Evolutionary conservation across 2,797 vertebrate genomes (phyloP), one percentile per base, ranked within the genome.

Genomic region (Pangasius krempfi): DNA sequence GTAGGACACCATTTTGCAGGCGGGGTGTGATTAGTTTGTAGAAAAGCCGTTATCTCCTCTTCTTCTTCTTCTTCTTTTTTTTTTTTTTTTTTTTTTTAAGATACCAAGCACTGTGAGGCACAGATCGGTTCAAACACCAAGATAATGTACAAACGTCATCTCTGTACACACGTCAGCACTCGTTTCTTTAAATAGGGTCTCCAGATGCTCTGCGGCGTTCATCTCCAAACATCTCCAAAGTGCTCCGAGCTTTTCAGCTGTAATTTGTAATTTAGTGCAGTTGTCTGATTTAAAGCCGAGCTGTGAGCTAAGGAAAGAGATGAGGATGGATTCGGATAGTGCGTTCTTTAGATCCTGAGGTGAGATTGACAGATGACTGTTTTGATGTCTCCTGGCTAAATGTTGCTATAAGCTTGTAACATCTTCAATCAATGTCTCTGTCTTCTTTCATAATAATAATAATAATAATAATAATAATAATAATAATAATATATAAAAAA

Each of bases 111-210:
- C 56, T 4, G 47, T 72, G 73, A 81, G 37, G 33, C 88, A 52
- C 52, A 62, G 68, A 78, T 88, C 50, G 64, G 33, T 84, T 88
- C 3, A 73, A 85, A 60, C 84, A 60, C 50, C 22, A 27, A 8
- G n/a, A 62, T 89, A 80, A 86, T 62, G 76, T 73, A 85, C 27
- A 66, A 25, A 60, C 64, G 33, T 66, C 88, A 73, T 80, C n/a
- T 60, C 76, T n/a, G 84, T 47, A 6, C 40, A 54, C 44, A 44
- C 62, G 1, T 64, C 47, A 10, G 76, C 7, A 4, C 79, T 40
- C 30, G 22, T n/a, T 86, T 72, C 88, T 80, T 89, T 86, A 86
- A 86, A 81, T 86, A 89, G 88, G 76, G 52, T 81, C 64, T 52
- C 40, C 75, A 73, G 76, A 85, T 86, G 44, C 54, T 86, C 66